phyloP scores from a whole-genome alignment of 2,888 invertebrate genomes.

The Zaprionus obscuricornis region DNA sequence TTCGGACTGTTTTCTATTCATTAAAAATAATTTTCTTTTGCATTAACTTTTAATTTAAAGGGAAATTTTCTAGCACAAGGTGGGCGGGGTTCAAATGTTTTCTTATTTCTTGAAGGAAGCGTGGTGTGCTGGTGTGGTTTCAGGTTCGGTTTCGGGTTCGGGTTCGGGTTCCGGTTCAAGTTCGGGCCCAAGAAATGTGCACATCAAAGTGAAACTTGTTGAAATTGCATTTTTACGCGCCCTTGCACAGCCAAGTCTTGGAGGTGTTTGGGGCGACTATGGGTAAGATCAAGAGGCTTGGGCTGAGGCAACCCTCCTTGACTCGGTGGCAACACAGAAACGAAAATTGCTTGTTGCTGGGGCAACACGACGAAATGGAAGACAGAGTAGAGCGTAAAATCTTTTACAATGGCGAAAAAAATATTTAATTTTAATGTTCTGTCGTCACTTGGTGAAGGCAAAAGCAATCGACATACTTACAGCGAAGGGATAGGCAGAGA shows the following conservation, averaged over 20 bases:
- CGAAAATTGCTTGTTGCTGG: constrained; percentile 63
- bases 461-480: not conserved
- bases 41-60: constrained; percentile 75
- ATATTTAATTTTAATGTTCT: constrained; percentile 74
- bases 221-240: constrained; percentile 79
- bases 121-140: constrained; percentile 3
- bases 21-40: constrained; percentile 76
- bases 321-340: constrained; percentile 41
- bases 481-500: not conserved
- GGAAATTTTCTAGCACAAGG: constrained; percentile 41
- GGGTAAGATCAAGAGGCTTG: too few species aligned
- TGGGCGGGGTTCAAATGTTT: too few species aligned
- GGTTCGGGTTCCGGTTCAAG: constrained; percentile 12
- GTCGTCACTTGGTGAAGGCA: constrained; percentile 48
- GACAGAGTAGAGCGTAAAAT: constrained; percentile 52
- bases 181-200: constrained; percentile 62
- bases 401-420: constrained; percentile 58
- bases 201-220: constrained; percentile 79
- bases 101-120: too few species aligned
- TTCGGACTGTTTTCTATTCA: constrained; percentile 74
- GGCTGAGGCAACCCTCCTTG: not conserved
- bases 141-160: constrained; percentile 3
- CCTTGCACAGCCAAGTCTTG: constrained; percentile 67
- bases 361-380: constrained; percentile 50
- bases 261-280: constrained; percentile 12